phyloP scores from a whole-genome alignment of 1,140 invertebrate species.

The Ylistrum balloti region DNA sequence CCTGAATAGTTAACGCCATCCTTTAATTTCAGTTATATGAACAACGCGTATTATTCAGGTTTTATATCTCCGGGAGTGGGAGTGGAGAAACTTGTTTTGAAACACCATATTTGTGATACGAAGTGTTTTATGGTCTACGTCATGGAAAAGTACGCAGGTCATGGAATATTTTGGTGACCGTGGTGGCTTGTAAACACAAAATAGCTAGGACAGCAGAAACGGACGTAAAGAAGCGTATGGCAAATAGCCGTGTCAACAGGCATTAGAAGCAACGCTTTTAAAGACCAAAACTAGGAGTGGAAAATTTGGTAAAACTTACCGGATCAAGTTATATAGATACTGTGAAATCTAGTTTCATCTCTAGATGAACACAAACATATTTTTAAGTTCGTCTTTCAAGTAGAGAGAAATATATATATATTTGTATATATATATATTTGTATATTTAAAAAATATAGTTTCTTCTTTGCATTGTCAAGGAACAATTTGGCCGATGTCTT shows the following conservation, averaged over 20 bases:
- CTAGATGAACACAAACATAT: too few relatives aligned
- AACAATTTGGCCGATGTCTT: too few relatives aligned
- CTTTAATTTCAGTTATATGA: not conserved
- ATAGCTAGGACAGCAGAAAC: not conserved
- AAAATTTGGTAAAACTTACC: not conserved
- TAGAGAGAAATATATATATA: too few relatives aligned
- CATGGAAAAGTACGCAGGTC: not conserved
- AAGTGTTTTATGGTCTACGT: not conserved
- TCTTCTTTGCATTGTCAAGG: too few relatives aligned
- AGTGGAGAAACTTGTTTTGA: not conserved
- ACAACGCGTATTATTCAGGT: not conserved
- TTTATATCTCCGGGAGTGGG: not conserved
- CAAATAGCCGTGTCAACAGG: not conserved
- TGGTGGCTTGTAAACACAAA: constrained; percentile 2
- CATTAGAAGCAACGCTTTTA: not conserved
- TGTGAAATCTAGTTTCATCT: too few relatives aligned
- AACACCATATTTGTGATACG: not conserved
- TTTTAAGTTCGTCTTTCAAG: too few relatives aligned
- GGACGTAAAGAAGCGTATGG: not conserved
- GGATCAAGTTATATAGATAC: not conserved
- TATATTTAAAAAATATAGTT: too few relatives aligned
- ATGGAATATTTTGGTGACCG: constrained; percentile 23
- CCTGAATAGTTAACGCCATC: not conserved
- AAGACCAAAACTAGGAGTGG: not conserved
- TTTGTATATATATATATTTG: too few relatives aligned